Conservation (phyloP, 2,797 vertebrate genomes). For the Rhinella marina region DNA sequence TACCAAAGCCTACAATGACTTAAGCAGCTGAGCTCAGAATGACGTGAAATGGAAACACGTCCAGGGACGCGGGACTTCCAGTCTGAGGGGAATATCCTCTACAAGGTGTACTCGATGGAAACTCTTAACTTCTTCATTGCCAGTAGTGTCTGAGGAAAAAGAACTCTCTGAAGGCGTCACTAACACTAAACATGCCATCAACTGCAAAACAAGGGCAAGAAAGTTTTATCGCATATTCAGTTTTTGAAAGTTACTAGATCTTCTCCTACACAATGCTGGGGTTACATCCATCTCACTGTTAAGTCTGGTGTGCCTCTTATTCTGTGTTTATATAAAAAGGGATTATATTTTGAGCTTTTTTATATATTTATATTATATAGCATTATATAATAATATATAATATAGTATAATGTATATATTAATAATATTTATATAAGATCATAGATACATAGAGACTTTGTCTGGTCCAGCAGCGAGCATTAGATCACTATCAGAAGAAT, state of each 20-base stretch:
- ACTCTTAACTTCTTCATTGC: slow-evolving; percentile 34
- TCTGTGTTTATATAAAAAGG: too few relatives aligned
- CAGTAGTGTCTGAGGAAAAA: background rate
- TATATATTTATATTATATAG: background rate
- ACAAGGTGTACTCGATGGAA: slow-evolving; percentile 28
- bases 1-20: background rate
- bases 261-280: background rate
- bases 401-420: too few relatives aligned
- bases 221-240: background rate
- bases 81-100: slow-evolving; percentile 47
- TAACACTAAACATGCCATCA: background rate
- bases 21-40: slow-evolving; percentile 28
- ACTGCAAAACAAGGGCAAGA: background rate
- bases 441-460: too few relatives aligned
- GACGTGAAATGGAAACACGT: slow-evolving; percentile 61
- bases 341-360: too few relatives aligned
- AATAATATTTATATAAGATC: too few relatives aligned
- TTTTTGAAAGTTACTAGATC: background rate
- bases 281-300: background rate
- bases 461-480: too few relatives aligned
- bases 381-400: too few relatives aligned
- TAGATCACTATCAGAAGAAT: too few relatives aligned
- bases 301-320: background rate
- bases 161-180: background rate
- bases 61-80: slow-evolving; percentile 56